Base-by-base conservation (phyloP, 2,113 vertebrate genomes). In the Poeciliopsis retropinna region DNA sequence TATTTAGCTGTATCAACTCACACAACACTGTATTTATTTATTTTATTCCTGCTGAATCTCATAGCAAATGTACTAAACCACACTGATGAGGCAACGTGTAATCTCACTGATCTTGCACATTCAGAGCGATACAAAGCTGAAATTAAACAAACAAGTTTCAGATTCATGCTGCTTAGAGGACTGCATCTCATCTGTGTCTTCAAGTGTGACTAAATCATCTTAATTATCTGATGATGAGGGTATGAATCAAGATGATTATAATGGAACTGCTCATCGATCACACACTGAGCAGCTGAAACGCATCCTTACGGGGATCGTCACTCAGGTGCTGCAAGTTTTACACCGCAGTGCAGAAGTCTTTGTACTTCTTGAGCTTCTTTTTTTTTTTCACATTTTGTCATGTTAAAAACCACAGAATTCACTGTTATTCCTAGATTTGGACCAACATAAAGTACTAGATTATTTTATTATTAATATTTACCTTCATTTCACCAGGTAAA, bases 1-100 rank as follows among this genome's bases (percentile, higher is more conserved):
- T 44, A 5, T 61, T 72, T 65, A 63, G 67, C 81, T 86, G 51
- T 76, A 75, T 84, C 78, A 78, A 85, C 71, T 31, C 62, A 68
- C 79, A 84, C 75, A 60, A 67, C 84, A 84, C 79, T 92, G 81
- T 91, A 80, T 76, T 91, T 83, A 90, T 93, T 90, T 92, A 90
- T 90, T 88, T 82, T 77, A 77, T 83, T 83, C 82, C 78, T 88
- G 83, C 84, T 89, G 82, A 85, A 77, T 37, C 60, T 88, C 61
- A 81, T 85, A 79, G 85, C 60, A 80, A 74, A 72, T 78, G 60
- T 90, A 81, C 80, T 87, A 83, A 80, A 69, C 70, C 39, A 81
- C 82, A 84, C 78, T 78, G 77, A 86, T 67, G 64, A 81, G 78
- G 80, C 77, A 60, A 61, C 32, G 70, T 87, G 75, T 91, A 86